Evolutionary conservation across 2,113 vertebrate species (phyloP).

Genomic region (Scalopus aquaticus): DNA sequence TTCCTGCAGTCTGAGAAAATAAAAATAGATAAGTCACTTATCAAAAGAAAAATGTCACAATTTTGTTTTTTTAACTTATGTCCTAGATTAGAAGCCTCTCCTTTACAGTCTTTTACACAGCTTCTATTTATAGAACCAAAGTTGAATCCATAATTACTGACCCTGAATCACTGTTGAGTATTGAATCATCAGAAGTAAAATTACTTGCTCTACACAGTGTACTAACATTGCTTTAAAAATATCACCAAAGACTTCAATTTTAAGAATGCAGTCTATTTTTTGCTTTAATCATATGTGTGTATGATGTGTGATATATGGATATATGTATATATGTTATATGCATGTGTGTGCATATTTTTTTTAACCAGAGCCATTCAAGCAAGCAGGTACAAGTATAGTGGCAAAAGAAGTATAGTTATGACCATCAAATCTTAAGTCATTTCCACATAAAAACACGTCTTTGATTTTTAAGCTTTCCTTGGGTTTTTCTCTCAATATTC

Average conservation of each 20-base stretch:
- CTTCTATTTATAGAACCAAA: slow-evolving; percentile 18
- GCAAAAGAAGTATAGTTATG: neutral
- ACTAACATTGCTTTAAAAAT: slow-evolving; percentile 6
- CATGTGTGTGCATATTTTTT: neutral
- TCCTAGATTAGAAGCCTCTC: neutral
- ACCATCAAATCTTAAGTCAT: neutral
- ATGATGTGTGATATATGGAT: neutral
- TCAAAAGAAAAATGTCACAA: neutral
- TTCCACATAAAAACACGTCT: neutral
- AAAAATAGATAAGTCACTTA: slow-evolving; percentile 2
- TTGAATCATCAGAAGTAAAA: slow-evolving; percentile 40
- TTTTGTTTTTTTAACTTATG: neutral
- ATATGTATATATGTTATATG: too few species aligned
- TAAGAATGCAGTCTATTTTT: neutral
- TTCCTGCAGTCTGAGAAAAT: neutral
- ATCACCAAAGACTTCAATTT: neutral
- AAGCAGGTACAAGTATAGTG: neutral
- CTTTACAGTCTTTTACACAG: neutral
- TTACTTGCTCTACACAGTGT: neutral
- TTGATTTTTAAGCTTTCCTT: neutral
- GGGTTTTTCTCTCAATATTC: neutral
- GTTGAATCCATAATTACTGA: neutral
- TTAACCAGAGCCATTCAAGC: neutral
- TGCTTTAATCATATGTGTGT: neutral
- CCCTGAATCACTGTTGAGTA: neutral